phyloP scores from a whole-genome alignment of 2,888 invertebrate species.

The Philopedon plagiatum region DNA sequence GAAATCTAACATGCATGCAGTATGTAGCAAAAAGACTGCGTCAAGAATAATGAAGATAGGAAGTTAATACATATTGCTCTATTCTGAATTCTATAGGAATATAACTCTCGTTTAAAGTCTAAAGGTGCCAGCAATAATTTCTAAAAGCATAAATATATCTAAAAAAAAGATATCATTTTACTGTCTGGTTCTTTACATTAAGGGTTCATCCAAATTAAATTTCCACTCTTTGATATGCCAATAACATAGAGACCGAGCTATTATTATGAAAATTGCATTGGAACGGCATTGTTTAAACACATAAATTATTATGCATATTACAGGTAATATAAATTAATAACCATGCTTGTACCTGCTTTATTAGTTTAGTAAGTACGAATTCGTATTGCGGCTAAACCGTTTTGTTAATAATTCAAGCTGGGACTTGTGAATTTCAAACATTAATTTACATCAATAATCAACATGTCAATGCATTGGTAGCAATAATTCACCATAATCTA shows the following conservation, averaged over 20 bases:
- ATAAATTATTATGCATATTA: slow-evolving; percentile 32
- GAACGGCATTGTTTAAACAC: slow-evolving; percentile 25
- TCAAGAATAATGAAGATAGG: too few relatives aligned
- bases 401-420: slow-evolving; percentile 33
- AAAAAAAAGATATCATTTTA: too few relatives aligned
- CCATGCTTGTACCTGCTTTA: slow-evolving; percentile 24
- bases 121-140: too few relatives aligned
- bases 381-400: slow-evolving; percentile 16
- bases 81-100: too few relatives aligned
- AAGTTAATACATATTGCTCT: too few relatives aligned
- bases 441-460: slow-evolving; percentile 32
- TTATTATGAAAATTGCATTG: slow-evolving; percentile 28
- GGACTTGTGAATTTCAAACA: slow-evolving; percentile 33
- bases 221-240: too few relatives aligned
- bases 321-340: slow-evolving; percentile 43
- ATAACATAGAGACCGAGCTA: not conserved
- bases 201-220: too few relatives aligned
- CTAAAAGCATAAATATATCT: too few relatives aligned
- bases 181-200: too few relatives aligned
- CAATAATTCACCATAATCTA: not conserved
- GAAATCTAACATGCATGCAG: too few relatives aligned
- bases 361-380: slow-evolving; percentile 26
- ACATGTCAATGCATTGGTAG: slow-evolving; percentile 2
- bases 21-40: too few relatives aligned
- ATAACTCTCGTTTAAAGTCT: too few relatives aligned